Base-by-base conservation (phyloP, 2,888 invertebrate species). In the Anthophora plumipes region DNA sequence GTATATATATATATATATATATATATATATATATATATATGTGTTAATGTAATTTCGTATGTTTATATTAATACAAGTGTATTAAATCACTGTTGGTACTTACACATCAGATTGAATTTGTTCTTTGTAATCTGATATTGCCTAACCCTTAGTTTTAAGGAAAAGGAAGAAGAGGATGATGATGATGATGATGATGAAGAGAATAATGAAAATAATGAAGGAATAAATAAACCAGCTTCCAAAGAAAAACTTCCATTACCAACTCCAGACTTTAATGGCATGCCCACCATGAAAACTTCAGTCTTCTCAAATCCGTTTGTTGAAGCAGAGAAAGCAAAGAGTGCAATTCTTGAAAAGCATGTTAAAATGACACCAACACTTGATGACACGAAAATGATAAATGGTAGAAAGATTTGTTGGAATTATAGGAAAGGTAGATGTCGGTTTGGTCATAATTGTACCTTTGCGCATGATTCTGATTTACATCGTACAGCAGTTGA, bases 381-480 rank as follows among this genome's bases (percentile, higher is more conserved):
- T 92, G 96, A 96, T 85, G 96, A 96, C 91, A 95, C 96, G n/a
- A 95, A 96, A 89, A 96, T 96, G 93, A 97, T 97, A 88, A 98
- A 98, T 91, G 98, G 97, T 0, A 97, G 96, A 90, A 97, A 97
- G 92, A 97, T 98, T 80, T 98, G 98, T 93, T 98, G 98, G 97
- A 98, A 98, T 94, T 98, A 98, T 92, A 95, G 97, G 50, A 98
- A 98, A 92, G 98, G 98, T 0, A 95, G 96, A 43, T 98, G 98
- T 92, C 95, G 97, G 67, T 98, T 98, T 94, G 98, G 98, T 0
- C 97, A 97, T 91, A 98, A 97, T 90, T 98, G 98, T 93, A 97
- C 97, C 88, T 98, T 96, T 93, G 98, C 98, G 0, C 98, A 98
- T 93, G 98, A 98, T 90, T 97, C 97, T 0, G 98, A 98, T 92